phyloP scores from a whole-genome alignment of 2,888 invertebrate species.

The Phorcus lineatus region DNA sequence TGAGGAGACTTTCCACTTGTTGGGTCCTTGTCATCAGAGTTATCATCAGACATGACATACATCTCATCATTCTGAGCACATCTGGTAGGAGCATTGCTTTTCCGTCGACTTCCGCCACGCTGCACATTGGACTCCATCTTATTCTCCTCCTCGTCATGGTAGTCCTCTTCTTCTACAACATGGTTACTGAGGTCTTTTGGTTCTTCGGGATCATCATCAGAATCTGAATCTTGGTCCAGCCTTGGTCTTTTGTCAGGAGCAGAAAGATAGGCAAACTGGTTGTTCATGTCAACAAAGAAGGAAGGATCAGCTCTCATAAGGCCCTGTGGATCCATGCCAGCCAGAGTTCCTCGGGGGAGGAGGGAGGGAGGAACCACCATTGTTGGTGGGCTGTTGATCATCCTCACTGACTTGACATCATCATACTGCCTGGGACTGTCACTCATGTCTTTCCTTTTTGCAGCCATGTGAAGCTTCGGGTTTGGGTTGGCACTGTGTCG shows the following conservation, averaged over 20 bases:
- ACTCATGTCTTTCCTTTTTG: constrained; percentile 87
- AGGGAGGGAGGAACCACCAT: constrained; percentile 54
- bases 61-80: constrained; percentile 64
- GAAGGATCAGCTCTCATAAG: constrained; percentile 51
- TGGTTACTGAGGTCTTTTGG: constrained; percentile 53
- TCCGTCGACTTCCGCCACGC: constrained; percentile 61
- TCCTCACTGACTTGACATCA: constrained; percentile 42
- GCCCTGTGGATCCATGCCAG: constrained; percentile 52
- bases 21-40: constrained; percentile 53
- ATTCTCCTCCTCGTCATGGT: constrained; percentile 38
- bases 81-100: constrained; percentile 69
- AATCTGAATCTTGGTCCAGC: constrained; percentile 1
- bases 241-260: constrained; percentile 57
- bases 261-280: constrained; percentile 62
- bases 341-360: constrained; percentile 45
- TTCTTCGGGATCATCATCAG: constrained; percentile 42
- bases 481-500: constrained; percentile 98
- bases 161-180: constrained; percentile 36
- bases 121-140: constrained; percentile 37
- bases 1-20: background rate
- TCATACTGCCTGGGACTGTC: constrained; percentile 76
- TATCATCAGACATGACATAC: constrained; percentile 61
- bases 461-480: constrained; percentile 97
- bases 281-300: constrained; percentile 63
- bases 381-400: constrained; percentile 51